phyloP scores from a whole-genome alignment of 1,140 invertebrate genomes.

The Eufriesea mexicana region DNA sequence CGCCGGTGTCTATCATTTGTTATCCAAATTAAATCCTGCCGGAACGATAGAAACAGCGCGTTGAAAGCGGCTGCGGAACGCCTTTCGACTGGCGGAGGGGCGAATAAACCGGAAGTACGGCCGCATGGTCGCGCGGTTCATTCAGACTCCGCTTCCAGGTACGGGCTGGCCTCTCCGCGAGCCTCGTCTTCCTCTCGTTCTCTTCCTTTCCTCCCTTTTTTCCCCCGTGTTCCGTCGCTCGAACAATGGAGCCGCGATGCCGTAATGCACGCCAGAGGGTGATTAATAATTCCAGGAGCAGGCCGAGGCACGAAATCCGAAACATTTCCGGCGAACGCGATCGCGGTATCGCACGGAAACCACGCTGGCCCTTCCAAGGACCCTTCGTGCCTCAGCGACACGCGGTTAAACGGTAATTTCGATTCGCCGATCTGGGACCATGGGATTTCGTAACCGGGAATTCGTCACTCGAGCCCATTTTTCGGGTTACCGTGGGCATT shows the following conservation, averaged over 20 bases:
- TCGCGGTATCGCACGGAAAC: conserved; percentile 34
- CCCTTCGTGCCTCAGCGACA: neutral
- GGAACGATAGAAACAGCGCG: neutral
- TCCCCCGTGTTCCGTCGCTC: conserved; percentile 31
- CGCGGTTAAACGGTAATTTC: neutral
- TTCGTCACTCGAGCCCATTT: too few relatives aligned
- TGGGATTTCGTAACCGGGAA: too few relatives aligned
- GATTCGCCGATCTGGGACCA: neutral
- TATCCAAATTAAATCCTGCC: conserved; percentile 15
- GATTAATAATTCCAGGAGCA: conserved; percentile 66
- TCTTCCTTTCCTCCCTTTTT: neutral
- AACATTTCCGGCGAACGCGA: conserved; percentile 56
- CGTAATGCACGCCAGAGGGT: conserved; percentile 57
- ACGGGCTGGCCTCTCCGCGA: conserved; percentile 12
- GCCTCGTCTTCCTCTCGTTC: neutral
- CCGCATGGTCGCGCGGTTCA: conserved; percentile 66
- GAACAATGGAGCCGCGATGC: conserved; percentile 63
- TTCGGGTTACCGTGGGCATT: too few relatives aligned
- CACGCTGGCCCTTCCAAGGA: neutral
- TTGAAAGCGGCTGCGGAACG: conserved; percentile 10
- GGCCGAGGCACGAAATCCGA: conserved; percentile 57
- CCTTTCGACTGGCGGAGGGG: conserved; percentile 4
- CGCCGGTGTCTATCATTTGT: neutral
- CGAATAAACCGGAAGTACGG: conserved; percentile 69
- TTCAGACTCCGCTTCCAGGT: conserved; percentile 64